Base-by-base conservation (phyloP, 2,797 vertebrate species). In the Phalloptychus januarius region DNA sequence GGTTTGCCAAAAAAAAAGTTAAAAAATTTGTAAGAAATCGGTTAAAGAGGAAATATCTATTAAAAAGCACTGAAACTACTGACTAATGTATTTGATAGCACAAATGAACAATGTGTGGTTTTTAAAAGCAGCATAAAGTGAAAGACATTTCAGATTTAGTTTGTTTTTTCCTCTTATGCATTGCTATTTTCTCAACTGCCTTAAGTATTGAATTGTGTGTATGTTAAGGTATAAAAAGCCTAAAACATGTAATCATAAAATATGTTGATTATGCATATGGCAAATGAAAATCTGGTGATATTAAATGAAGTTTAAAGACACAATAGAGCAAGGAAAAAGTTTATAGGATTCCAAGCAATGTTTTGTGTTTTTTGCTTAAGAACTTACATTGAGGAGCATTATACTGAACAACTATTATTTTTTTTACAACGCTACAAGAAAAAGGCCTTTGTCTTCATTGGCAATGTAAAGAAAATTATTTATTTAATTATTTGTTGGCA, bases 11-110 rank as follows among this genome's bases (percentile, higher is more conserved):
- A 38, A 38, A 33, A 61, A 63, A 67, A 23, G 31, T 50, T 50
- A 0, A 50, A 3, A 63, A 63, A 16, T 18, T 50, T 23, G 20
- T 23, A 52, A 23, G 7, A 25, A 52, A 23, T 63, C 3, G 23
- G 31, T 38, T 18, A 0, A 2, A 1, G 7, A n/a, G 16, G 2
- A 15, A 4, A 10, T 11, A 6, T 13, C 20, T 42, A 25, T 40
- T 42, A 12, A 42, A 42, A 36, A 25, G 40, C 90, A 89, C 85
- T 94, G 84, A 92, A 91, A 94, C 90, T 93, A 94, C 89, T 92
- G 89, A 93, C 87, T 85, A 75, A 92, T 85, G 83, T 92, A 89
- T 88, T 87, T 67, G 31, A 85, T 61, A 78, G 54, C 82, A 80
- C 82, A 77, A 75, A 80, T 61, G 78, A 71, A 83, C 70, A 79